Base-by-base conservation (phyloP, 2,888 invertebrate species). In the Tachina grossa region DNA sequence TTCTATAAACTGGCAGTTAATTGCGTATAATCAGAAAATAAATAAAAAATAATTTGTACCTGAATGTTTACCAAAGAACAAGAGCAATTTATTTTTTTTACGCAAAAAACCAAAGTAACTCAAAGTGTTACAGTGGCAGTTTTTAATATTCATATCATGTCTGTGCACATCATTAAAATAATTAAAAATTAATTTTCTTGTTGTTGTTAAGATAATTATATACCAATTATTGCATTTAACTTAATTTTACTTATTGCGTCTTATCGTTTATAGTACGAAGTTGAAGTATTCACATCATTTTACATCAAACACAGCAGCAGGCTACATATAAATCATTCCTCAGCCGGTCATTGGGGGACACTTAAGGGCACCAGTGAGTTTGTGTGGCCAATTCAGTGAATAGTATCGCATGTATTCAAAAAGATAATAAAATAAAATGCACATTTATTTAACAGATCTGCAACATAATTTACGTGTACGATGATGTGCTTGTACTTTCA, bases 141-240 rank as follows among this genome's bases (percentile, higher is more conserved):
- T 22, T 57, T n/a, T 22, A 59, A 49, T 74, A 51, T n/a, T 22
- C 10, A 39, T 57, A 41, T 41, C 41, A 41, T 39, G 16, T 41
- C 11, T 61, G n/a, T 66, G 31, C 47, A 72, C 63, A 51, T n/a
- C 69, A 59, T 79, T 78, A 75, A 75, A 82, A 78, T 82, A 82
- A 75, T 78, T 85, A 65, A 85, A 79, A 65, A 65, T 82, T 22
- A 59, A 85, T 82, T 79, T 79, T 68, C 31, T 68, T 63, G 49
- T 72, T 78, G 71, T 66, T 76, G 45, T 85, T 83, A 85, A 80
- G 61, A 76, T 83, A 85, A 83, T 85, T 85, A 80, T 72, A 55
- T 19, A 76, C 72, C 71, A 79, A 83, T 83, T 83, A 83, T 80
- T 63, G 59, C 76, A 61, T 83, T 85, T 83, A 83, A 68, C 61